A percentile compares a stretch with the other conserved stretches of the same genome.
phyloP scores from a whole-genome alignment of 2,888 invertebrate genomes.

The Apodemia hepburni region DNA sequence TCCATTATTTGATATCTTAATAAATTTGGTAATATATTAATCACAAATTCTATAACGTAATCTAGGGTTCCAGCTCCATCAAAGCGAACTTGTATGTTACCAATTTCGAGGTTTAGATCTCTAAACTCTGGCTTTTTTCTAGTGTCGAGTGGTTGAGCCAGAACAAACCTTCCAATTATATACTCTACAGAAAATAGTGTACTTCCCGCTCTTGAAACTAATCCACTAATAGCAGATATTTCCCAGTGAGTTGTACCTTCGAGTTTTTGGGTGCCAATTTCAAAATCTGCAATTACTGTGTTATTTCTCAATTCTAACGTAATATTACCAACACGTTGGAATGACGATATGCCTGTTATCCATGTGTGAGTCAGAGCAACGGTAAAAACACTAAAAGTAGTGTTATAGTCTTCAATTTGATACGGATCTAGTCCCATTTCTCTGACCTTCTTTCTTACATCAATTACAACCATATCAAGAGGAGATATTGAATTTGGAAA shows the following conservation, averaged over 20 bases:
- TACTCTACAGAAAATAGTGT: constrained; percentile 90
- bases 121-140: constrained; percentile 85
- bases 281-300: constrained; percentile 83
- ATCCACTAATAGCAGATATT: constrained; percentile 82
- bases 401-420: constrained; percentile 85
- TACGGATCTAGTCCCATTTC: constrained; percentile 87
- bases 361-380: constrained; percentile 87
- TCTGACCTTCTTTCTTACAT: constrained; percentile 84
- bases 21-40: constrained; percentile 92
- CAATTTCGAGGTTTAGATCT: constrained; percentile 88
- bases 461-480: constrained; percentile 89
- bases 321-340: constrained; percentile 90
- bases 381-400: constrained; percentile 84
- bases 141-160: constrained; percentile 89
- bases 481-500: constrained; percentile 93
- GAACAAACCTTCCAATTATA: constrained; percentile 83
- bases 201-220: constrained; percentile 85
- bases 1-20: constrained; percentile 93
- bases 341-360: constrained; percentile 88
- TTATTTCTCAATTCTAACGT: constrained; percentile 86
- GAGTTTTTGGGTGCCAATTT: constrained; percentile 89
- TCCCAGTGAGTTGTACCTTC: constrained; percentile 91
- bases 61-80: constrained; percentile 94
- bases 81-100: constrained; percentile 91
- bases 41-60: constrained; percentile 88